phyloP scores from a whole-genome alignment of 2,888 invertebrate species.

The Drosophila affinis region DNA sequence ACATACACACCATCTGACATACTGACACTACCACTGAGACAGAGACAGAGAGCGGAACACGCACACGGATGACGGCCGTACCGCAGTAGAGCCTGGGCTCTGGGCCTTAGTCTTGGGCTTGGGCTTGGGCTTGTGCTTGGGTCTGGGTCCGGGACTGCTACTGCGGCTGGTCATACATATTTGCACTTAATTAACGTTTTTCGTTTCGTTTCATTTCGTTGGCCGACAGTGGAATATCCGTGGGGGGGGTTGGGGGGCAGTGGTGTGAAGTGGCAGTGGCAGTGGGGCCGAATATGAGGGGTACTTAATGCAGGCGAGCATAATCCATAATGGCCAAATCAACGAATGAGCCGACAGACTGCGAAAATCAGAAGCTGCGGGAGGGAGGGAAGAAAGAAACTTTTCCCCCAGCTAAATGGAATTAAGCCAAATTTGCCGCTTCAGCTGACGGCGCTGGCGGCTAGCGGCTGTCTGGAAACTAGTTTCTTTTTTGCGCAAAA shows the following conservation, averaged over 20 bases:
- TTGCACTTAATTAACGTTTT: slow-evolving; percentile 75
- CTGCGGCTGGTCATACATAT: slow-evolving; percentile 65
- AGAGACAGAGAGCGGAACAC: slow-evolving; percentile 41
- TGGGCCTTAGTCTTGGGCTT: slow-evolving; percentile 6
- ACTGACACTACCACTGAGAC: slow-evolving; percentile 32
- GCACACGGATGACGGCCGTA: slow-evolving; percentile 44
- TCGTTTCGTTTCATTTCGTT: slow-evolving; percentile 38
- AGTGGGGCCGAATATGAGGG: slow-evolving; percentile 37
- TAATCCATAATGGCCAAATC: slow-evolving; percentile 64
- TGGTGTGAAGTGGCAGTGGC: background rate
- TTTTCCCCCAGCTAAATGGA: slow-evolving; percentile 47
- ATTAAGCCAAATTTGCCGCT: slow-evolving; percentile 78
- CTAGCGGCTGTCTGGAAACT: slow-evolving; percentile 42
- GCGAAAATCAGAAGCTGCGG: slow-evolving; percentile 20
- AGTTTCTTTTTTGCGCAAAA: slow-evolving; percentile 64
- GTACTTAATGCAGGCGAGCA: slow-evolving; percentile 68
- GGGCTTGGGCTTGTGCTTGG: background rate
- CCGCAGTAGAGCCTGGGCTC: background rate
- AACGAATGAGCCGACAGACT: slow-evolving; percentile 56
- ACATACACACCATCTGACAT: slow-evolving; percentile 27
- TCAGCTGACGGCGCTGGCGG: slow-evolving; percentile 54
- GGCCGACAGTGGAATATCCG: slow-evolving; percentile 25
- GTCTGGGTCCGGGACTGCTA: slow-evolving; percentile 9
- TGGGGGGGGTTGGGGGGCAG: background rate
- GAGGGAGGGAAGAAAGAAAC: slow-evolving; percentile 25